A percentile compares a stretch with the other conserved stretches of the same genome.
These are phyloP conservation scores for Phalacrocorax pelagicus DNA, from an alignment of 2,113 vertebrate genomes.

Conservation along the genomic window DNA sequence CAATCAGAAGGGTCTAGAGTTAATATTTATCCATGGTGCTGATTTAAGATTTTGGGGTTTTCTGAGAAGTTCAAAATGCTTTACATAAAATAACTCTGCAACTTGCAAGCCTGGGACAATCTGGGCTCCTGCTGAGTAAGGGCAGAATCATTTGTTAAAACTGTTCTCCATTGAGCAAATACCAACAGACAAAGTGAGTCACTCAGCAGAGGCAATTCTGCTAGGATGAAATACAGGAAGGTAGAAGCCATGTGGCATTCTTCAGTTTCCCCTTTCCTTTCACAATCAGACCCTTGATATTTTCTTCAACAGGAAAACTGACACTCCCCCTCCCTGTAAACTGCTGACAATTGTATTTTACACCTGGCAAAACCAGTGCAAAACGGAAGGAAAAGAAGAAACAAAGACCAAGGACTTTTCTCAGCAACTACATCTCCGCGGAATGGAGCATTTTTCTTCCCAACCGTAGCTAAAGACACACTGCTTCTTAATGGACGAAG, in stretches of 20 bases:
- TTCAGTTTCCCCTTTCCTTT: conserved; percentile 45
- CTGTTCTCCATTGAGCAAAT: not conserved
- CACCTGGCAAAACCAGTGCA: conserved; percentile 34
- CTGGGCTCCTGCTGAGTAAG: not conserved
- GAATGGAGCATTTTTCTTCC: not conserved
- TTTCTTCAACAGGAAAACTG: conserved; percentile 51
- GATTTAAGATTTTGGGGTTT: not conserved
- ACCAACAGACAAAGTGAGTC: not conserved
- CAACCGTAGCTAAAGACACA: not conserved
- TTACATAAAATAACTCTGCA: not conserved
- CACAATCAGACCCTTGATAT: conserved; percentile 17
- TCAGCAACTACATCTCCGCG: not conserved
- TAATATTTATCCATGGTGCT: not conserved
- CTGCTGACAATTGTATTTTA: conserved; percentile 40
- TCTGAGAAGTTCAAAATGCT: not conserved
- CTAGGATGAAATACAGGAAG: conserved; percentile 45
- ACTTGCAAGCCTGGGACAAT: not conserved
- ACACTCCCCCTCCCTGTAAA: not conserved
- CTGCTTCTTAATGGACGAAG: not conserved
- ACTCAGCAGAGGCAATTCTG: not conserved
- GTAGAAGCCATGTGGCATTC: conserved; percentile 17
- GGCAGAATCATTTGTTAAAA: not conserved
- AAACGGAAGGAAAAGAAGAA: conserved; percentile 41
- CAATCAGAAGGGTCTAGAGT: not conserved
- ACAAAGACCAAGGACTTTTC: conserved; percentile 37